These are phyloP conservation scores for Rhaphigaster nebulosa DNA, from an alignment of 2,888 invertebrate species.

Conservation along the genomic window DNA sequence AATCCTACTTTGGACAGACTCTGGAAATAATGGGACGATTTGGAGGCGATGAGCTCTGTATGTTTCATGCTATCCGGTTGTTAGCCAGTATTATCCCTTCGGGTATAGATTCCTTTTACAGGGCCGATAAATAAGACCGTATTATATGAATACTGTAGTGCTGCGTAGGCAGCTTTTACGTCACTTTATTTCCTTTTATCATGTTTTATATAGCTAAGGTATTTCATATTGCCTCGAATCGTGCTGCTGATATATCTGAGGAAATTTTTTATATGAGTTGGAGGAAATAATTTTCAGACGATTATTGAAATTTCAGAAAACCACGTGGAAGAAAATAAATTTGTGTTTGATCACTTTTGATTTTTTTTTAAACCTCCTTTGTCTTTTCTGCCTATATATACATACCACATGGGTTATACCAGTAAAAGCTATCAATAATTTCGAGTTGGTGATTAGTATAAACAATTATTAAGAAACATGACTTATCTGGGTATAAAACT, in stretches of 20 bases:
- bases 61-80: slow-evolving; percentile 15
- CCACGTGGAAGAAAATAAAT: too few relatives aligned
- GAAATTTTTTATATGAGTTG: not conserved
- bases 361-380: too few relatives aligned
- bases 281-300: too few relatives aligned
- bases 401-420: too few relatives aligned
- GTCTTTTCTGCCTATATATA: too few relatives aligned
- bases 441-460: too few relatives aligned
- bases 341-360: too few relatives aligned
- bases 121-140: not conserved
- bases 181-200: not conserved
- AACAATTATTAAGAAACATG: too few relatives aligned
- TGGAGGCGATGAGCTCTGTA: not conserved
- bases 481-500: not conserved
- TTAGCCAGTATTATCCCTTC: not conserved
- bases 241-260: not conserved
- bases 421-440: too few relatives aligned
- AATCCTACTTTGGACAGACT: slow-evolving; percentile 20
- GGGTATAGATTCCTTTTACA: slow-evolving; percentile 16
- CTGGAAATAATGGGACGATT: slow-evolving; percentile 36
- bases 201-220: not conserved
- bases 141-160: not conserved
- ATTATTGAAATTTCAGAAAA: too few relatives aligned
- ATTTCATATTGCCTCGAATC: not conserved
- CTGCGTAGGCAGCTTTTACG: not conserved